These are phyloP conservation scores for Glaucopsyche alexis DNA, from an alignment of 2,888 invertebrate genomes.

Conservation along the genomic window DNA sequence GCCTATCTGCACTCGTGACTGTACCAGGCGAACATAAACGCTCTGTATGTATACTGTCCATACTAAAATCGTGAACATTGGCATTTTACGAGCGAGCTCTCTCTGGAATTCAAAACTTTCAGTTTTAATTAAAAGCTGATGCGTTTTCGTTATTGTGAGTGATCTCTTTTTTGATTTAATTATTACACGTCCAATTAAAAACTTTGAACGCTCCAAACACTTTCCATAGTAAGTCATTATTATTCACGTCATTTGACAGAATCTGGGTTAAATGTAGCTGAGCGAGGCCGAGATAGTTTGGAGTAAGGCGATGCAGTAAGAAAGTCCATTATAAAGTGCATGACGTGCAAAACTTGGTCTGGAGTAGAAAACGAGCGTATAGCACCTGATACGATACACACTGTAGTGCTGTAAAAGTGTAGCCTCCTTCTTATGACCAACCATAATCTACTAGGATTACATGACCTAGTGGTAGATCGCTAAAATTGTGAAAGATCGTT, in stretches of 20 bases:
- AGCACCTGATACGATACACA: background rate
- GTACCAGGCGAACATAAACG: background rate
- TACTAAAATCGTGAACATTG: background rate
- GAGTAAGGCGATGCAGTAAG: background rate
- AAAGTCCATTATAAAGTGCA: conserved; percentile 13
- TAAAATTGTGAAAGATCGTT: too few species aligned
- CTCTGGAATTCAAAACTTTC: conserved; percentile 17
- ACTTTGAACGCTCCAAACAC: conserved; percentile 1
- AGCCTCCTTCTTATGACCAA: background rate
- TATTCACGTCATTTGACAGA: background rate
- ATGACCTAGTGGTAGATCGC: too few species aligned
- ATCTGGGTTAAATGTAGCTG: conserved; percentile 18
- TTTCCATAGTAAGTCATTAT: conserved; percentile 7
- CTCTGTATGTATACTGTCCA: background rate
- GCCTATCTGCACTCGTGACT: background rate
- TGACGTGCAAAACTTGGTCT: background rate
- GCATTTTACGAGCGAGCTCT: conserved; percentile 4
- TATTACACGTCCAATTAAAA: conserved; percentile 22
- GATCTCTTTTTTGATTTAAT: conserved; percentile 5
- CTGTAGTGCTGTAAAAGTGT: background rate
- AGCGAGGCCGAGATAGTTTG: conserved; percentile 14
- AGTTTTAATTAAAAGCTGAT: conserved; percentile 17
- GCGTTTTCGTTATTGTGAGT: background rate
- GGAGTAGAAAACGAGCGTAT: background rate
- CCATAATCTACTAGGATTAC: too few species aligned